Evolutionary conservation across 2,113 vertebrate species (phyloP).

Genomic region (Litocranius walleri): DNA sequence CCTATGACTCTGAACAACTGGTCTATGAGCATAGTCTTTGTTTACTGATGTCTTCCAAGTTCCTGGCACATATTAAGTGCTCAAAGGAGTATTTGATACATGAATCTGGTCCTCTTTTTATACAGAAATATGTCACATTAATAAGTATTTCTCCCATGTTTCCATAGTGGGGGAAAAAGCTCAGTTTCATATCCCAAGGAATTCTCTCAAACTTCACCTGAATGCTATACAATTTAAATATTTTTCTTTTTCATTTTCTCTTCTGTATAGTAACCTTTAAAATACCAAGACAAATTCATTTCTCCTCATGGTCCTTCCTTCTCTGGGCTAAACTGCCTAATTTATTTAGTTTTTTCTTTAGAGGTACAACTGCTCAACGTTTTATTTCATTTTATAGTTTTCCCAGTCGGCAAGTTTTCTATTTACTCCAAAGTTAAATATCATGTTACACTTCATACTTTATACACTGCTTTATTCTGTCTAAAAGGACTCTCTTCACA

Average conservation of each 20-base stretch:
- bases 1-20: not conserved
- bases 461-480: not conserved
- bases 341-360: constrained; percentile 17
- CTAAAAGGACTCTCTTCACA: not conserved
- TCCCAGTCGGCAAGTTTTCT: not conserved
- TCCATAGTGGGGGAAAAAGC: not conserved
- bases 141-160: not conserved
- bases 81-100: not conserved
- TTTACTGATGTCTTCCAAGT: not conserved
- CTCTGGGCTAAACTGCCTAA: not conserved
- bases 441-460: not conserved
- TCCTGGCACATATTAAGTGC: not conserved
- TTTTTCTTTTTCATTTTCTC: not conserved
- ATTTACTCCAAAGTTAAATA: not conserved
- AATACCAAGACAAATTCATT: not conserved
- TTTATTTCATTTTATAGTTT: constrained; percentile 30
- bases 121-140: not conserved
- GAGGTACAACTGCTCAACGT: not conserved
- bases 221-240: not conserved
- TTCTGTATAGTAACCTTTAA: not conserved
- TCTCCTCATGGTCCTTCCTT: not conserved
- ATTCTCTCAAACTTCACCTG: not conserved
- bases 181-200: not conserved
- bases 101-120: constrained; percentile 23
- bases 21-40: not conserved